Percentiles rank a stretch among this genome's conserved stretches.
Conservation (phyloP, 2,888 invertebrate species). For the Sicus ferrugineus region DNA sequence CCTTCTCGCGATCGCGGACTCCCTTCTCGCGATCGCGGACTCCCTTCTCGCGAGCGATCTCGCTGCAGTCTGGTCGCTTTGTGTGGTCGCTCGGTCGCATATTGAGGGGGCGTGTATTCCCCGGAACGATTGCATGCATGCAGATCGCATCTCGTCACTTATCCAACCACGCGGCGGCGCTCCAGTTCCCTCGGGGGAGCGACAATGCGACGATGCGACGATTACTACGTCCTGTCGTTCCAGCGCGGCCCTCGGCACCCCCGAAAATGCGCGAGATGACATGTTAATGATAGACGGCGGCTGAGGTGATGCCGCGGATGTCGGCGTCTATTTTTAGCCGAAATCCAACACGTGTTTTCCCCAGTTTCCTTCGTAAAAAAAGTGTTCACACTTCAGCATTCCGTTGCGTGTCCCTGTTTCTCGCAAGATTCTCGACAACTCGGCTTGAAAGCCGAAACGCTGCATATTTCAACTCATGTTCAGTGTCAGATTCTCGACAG, state of each 20-base stretch:
- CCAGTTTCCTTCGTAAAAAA: neutral
- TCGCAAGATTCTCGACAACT: neutral
- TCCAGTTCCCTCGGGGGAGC: no score
- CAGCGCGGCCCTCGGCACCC: neutral
- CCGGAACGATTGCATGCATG: no score
- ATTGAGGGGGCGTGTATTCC: slow-evolving; percentile 16
- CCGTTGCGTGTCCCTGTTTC: neutral
- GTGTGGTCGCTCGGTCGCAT: slow-evolving; percentile 20
- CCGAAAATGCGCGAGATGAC: no score
- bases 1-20: neutral
- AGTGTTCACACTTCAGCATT: slow-evolving; percentile 59
- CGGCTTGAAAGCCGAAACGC: neutral
- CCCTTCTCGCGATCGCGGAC: neutral
- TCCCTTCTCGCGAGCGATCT: neutral
- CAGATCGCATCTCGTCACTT: no score
- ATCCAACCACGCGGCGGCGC: no score
- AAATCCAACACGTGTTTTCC: neutral
- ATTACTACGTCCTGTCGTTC: slow-evolving; percentile 16
- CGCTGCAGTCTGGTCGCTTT: neutral
- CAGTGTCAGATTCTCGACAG: slow-evolving; percentile 37
- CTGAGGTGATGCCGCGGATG: no score
- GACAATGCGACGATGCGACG: no score
- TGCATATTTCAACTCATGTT: slow-evolving; percentile 36
- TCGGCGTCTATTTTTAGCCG: neutral
- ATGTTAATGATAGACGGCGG: no score